Base-by-base conservation (phyloP, 1,140 invertebrate genomes). In the Rhizoglyphus robini region DNA sequence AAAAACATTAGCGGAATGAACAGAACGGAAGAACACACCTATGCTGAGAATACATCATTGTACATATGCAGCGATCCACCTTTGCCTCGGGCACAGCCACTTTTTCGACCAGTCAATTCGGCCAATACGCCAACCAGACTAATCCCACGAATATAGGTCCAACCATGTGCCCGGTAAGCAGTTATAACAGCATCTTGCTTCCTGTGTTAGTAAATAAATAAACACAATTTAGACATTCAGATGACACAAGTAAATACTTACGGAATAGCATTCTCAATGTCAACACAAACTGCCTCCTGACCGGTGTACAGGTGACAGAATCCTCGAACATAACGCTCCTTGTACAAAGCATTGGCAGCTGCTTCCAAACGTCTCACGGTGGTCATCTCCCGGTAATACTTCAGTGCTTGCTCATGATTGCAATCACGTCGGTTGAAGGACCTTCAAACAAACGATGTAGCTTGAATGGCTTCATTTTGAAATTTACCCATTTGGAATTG, bases 261-360 rank as follows among this genome's bases (percentile, higher is more conserved):
- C 61, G 85, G 81, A 75, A 96, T 83, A 0, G 87, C 83, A 18
- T 85, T 82, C 71, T 84, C 84, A 82, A 96, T 94, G 38, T 95
- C 94, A 58, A 95, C 89, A 69, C 78, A 80, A 69, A 78, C 77
- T 8, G 83, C 83, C 82, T 96, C 92, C 83, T 91, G 88, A 73
- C 94, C 94, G n/a, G n/a, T n/a, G n/a, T n/a, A n/a, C n/a, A n/a
- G n/a, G n/a, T n/a, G n/a, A n/a, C n/a, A n/a, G n/a, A 64, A 99
- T 38, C 96, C 95, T 71, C 94, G 78, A 69, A 98, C 87, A 70
- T 87, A 84, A 80, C 97, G 97, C 75, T 95, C 88, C 75, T 96
- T 96, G 73, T 98, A 98, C 20, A 98, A 78, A 77, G 93, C 93
- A 32, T 88, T 88, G 58, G 91, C 84, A 8, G 87, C 84, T 11